These are phyloP conservation scores for Palythoa heliodiscus DNA, from an alignment of 92 coral and sea anemone species.

Conservation along the genomic window DNA sequence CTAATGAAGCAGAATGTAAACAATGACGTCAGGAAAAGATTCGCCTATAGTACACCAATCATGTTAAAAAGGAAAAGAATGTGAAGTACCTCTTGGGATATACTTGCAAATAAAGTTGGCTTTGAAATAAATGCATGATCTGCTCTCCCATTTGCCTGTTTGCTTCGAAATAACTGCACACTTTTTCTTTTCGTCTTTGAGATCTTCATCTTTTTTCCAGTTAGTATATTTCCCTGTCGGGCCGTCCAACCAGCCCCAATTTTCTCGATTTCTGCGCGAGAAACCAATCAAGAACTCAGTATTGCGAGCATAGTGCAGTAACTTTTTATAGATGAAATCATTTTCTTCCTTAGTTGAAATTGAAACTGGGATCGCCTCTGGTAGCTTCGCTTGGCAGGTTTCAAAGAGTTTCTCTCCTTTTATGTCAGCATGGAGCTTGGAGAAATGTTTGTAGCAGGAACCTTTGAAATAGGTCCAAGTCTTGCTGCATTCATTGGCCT, in stretches of 20 bases:
- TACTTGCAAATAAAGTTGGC: constrained; percentile 25
- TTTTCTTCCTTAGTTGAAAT: constrained; percentile 13
- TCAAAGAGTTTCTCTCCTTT: background rate
- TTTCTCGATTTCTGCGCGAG: constrained; percentile 5
- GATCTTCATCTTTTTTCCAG: background rate
- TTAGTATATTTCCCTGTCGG: too few species aligned
- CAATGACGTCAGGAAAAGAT: too few species aligned
- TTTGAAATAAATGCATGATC: background rate
- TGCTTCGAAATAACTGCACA: background rate
- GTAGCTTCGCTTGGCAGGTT: background rate
- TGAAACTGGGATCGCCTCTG: constrained; percentile 1
- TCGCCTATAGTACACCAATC: too few species aligned
- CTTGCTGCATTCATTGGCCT: background rate
- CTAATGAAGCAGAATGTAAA: too few species aligned
- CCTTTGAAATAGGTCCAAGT: background rate
- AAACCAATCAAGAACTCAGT: background rate
- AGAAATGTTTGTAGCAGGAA: background rate
- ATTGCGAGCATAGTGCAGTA: background rate
- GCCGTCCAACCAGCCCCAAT: constrained; percentile 7
- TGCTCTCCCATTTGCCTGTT: background rate
- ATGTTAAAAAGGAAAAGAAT: too few species aligned
- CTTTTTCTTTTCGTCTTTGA: background rate
- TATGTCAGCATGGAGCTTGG: background rate
- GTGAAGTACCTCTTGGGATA: constrained; percentile 11
- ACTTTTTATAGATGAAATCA: background rate